Evolutionary conservation across 2,888 invertebrate genomes (phyloP).

Genomic region (Polyommatus icarus): DNA sequence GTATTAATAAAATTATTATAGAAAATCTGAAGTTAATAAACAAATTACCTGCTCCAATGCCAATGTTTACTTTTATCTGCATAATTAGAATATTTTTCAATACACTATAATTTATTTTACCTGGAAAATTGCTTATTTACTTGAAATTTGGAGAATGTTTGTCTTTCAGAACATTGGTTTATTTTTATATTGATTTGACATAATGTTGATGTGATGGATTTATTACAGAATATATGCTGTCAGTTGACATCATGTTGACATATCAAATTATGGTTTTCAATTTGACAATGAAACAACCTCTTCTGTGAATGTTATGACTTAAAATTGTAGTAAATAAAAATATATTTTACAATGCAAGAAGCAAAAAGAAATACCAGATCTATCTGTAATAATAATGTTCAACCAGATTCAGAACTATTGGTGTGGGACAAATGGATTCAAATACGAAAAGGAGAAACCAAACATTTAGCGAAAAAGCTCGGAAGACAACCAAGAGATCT

Average conservation of each 20-base stretch:
- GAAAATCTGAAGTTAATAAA: background rate
- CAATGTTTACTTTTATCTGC: background rate
- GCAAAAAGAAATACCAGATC: slow-evolving; percentile 40
- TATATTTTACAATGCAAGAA: slow-evolving; percentile 37
- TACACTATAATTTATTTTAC: background rate
- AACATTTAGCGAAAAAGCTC: slow-evolving; percentile 49
- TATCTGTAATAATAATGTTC: slow-evolving; percentile 42
- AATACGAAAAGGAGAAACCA: slow-evolving; percentile 61
- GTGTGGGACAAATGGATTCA: slow-evolving; percentile 70
- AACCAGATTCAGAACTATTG: slow-evolving; percentile 59
- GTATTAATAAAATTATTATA: no score
- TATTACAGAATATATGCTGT: no score
- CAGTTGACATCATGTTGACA: no score
- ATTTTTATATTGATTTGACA: no score
- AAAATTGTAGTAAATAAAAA: background rate
- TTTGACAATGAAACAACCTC: background rate
- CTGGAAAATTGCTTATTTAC: background rate
- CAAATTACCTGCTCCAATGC: background rate
- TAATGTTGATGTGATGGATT: no score
- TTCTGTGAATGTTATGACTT: background rate
- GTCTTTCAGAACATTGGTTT: background rate
- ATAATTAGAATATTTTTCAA: background rate
- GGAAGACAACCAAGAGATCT: slow-evolving; percentile 57
- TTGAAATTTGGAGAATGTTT: background rate
- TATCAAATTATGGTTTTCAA: no score